Conservation (phyloP, 1,140 invertebrate genomes). For the Diuraphis noxia region DNA sequence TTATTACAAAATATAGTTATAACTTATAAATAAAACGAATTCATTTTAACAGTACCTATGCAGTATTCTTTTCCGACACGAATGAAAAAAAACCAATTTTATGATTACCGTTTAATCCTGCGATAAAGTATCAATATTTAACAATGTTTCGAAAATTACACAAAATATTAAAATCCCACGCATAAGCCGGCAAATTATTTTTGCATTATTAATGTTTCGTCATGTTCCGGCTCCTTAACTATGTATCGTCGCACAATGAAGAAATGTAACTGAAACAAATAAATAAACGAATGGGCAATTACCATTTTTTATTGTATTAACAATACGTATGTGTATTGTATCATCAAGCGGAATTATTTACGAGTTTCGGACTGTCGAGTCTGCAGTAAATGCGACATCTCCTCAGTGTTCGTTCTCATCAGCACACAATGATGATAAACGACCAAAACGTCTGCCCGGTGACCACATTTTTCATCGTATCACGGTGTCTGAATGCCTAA, state of each 20-base stretch:
- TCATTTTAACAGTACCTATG: background rate
- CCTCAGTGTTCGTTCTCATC: background rate
- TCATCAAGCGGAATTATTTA: background rate
- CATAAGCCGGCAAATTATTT: background rate
- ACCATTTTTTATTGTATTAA: background rate
- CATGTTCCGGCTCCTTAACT: background rate
- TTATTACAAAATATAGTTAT: background rate
- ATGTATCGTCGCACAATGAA: background rate
- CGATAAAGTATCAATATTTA: background rate
- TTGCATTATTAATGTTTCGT: constrained; percentile 4
- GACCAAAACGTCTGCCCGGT: background rate
- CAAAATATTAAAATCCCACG: background rate
- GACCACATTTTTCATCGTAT: background rate
- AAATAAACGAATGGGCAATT: background rate
- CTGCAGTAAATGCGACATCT: background rate
- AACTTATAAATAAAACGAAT: background rate
- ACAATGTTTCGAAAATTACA: background rate
- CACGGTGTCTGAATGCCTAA: background rate
- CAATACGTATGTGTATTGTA: background rate
- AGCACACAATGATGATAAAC: background rate
- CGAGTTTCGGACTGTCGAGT: background rate
- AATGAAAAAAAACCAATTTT: background rate
- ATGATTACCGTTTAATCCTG: background rate
- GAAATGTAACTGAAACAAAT: constrained; percentile 1
- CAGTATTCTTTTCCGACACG: too few relatives aligned